Conservation (phyloP, 2,113 vertebrate species). For the Platysteira castanea region DNA sequence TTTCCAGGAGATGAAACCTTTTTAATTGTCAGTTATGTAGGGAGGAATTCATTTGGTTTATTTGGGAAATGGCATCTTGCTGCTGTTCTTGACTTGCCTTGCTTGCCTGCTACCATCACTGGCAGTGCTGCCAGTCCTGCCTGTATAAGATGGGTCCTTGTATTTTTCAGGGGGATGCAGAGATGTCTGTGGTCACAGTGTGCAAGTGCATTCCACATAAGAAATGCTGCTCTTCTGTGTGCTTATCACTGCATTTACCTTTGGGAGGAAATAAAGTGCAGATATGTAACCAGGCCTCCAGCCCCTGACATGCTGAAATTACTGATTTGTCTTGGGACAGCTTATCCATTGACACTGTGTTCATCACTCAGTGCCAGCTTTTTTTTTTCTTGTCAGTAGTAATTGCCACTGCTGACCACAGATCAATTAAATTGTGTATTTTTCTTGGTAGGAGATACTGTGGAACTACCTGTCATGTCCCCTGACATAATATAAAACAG, state of each 20-base stretch:
- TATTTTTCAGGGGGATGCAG: background rate
- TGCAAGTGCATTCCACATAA: accelerated
- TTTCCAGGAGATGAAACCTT: background rate
- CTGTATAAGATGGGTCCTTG: background rate
- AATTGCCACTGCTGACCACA: background rate
- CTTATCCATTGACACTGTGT: background rate
- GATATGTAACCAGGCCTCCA: background rate
- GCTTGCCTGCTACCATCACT: background rate
- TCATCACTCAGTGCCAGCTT: background rate
- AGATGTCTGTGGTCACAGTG: background rate
- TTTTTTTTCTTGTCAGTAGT: background rate
- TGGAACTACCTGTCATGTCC: background rate
- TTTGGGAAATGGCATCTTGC: background rate
- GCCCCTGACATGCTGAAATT: background rate
- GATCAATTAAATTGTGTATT: background rate
- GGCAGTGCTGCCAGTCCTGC: background rate
- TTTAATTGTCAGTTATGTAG: background rate
- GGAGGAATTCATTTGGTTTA: background rate
- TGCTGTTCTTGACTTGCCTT: background rate
- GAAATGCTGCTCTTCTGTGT: background rate
- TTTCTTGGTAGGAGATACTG: background rate
- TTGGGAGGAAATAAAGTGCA: background rate
- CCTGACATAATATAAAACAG: background rate
- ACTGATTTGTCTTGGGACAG: background rate
- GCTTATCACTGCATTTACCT: background rate